A percentile compares a stretch with the other conserved stretches of the same genome.
phyloP scores from a whole-genome alignment of 92 coral and sea anemone species.

The Palythoa grandis region DNA sequence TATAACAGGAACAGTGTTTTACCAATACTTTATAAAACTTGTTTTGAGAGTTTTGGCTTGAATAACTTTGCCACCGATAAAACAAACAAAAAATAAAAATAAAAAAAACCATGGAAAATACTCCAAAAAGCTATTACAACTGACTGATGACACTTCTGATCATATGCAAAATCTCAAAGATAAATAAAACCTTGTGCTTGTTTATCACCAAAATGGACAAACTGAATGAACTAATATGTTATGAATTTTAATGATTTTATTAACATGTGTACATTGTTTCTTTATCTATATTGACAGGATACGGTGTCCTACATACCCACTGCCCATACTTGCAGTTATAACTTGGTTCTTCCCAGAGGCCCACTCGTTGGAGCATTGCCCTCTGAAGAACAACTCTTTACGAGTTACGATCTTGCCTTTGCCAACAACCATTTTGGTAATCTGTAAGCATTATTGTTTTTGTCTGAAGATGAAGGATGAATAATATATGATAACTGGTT shows the following conservation, averaged over 20 bases:
- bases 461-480: background rate
- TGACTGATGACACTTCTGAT: background rate
- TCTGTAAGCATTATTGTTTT: too few relatives aligned
- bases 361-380: background rate
- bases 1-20: background rate
- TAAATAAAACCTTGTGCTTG: too few relatives aligned
- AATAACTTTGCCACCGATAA: background rate
- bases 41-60: background rate
- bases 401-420: constrained; percentile 1
- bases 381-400: background rate
- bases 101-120: background rate
- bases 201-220: background rate
- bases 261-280: background rate
- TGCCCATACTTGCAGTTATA: background rate
- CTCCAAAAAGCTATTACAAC: background rate
- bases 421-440: background rate
- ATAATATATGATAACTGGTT: background rate
- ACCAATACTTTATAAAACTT: background rate
- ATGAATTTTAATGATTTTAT: background rate
- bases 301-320: background rate
- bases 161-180: background rate
- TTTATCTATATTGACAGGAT: constrained; percentile 5
- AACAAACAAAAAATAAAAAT: too few relatives aligned
- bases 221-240: background rate
- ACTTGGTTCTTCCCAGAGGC: constrained; percentile 6